These are phyloP conservation scores for Spongia lamella DNA, from an alignment of 37 sponge, comb jelly and placozoan species.

Conservation along the genomic window DNA sequence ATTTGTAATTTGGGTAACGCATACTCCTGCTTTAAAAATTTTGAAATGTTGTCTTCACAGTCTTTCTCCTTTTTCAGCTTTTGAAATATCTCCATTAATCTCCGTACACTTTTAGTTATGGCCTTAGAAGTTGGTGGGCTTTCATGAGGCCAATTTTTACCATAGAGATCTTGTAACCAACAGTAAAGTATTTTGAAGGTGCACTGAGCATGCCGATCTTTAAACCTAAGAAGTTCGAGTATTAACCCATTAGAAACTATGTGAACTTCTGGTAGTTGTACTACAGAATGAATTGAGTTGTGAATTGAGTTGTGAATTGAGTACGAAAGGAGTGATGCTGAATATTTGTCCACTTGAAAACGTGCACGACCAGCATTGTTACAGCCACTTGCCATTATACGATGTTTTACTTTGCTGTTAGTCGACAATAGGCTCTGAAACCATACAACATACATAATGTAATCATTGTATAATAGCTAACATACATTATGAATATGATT, in stretches of 20 bases:
- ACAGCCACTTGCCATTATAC: too few relatives aligned
- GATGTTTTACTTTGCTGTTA: too few relatives aligned
- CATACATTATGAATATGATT: too few relatives aligned
- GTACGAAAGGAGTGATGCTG: not conserved
- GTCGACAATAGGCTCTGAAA: too few relatives aligned
- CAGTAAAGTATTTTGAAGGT: conserved; percentile 1
- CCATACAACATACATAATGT: too few relatives aligned
- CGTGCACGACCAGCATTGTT: too few relatives aligned
- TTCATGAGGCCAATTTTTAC: conserved; percentile 18
- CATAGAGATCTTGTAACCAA: conserved; percentile 7
- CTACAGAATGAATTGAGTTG: not conserved
- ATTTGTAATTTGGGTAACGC: conserved; percentile 10
- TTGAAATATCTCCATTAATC: not conserved
- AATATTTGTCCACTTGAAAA: too few relatives aligned
- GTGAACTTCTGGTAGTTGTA: not conserved
- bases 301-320: too few relatives aligned
- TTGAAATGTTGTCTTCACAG: not conserved
- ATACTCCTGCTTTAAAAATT: conserved; percentile 14
- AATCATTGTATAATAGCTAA: too few relatives aligned
- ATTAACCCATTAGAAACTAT: conserved; percentile 8
- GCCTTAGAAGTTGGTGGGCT: conserved; percentile 4
- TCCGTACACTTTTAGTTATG: conserved; percentile 16
- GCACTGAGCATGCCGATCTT: conserved; percentile 3
- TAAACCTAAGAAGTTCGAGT: conserved; percentile 12
- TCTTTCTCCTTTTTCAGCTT: not conserved